Evolutionary conservation across 2,113 vertebrate species (phyloP).

Genomic region (western clawed frog (Xenopus tropicalis)): UCB_Xtro_10.0 CM004449.2:71144501-71145000

Average conservation of each 20-base stretch:
- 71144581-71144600: too few relatives aligned
- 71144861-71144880: conserved; percentile 29
- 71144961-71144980: conserved; percentile 23
- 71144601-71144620: too few relatives aligned
- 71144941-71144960: conserved; percentile 14
- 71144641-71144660: too few relatives aligned
- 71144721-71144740: background rate
- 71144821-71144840: conserved; percentile 16
- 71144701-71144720: background rate
- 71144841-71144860: conserved; percentile 21
- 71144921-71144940: conserved; percentile 13
- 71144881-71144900: conserved; percentile 13
- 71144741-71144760: background rate
- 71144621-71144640: background rate
- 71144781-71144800: background rate
- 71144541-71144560: too few relatives aligned
- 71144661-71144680: too few relatives aligned
- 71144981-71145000: conserved; percentile 18
- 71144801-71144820: background rate
- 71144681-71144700: background rate
- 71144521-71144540: too few relatives aligned
- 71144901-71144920: conserved; percentile 17
- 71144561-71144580: too few relatives aligned
- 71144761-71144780: background rate
- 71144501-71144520: too few relatives aligned